Conservation (phyloP, 2,797 vertebrate genomes). For the Monodelphis domestica region DNA sequence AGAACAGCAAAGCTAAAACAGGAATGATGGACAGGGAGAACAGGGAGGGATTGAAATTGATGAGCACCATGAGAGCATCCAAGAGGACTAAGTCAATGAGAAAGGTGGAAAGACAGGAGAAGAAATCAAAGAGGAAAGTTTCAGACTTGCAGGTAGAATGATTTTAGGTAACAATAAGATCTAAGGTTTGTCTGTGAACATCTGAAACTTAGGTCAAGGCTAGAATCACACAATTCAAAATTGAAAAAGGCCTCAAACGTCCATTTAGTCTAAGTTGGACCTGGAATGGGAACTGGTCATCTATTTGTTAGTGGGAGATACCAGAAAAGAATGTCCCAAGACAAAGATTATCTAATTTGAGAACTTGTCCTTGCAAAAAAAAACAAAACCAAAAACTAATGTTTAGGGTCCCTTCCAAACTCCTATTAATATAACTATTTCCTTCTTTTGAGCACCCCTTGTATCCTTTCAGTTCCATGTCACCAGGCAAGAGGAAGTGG, state of each 20-base stretch:
- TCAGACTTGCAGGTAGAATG: background rate
- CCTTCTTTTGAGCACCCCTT: too few relatives aligned
- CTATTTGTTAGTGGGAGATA: background rate
- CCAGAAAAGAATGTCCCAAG: background rate
- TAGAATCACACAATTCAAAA: background rate
- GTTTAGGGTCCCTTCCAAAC: background rate
- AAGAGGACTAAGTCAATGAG: background rate
- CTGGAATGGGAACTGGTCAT: background rate
- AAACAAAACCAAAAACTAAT: too few relatives aligned
- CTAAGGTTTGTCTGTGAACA: background rate
- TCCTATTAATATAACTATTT: background rate
- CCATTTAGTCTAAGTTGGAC: background rate
- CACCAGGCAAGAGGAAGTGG: too few relatives aligned
- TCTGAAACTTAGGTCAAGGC: background rate
- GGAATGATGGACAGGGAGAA: background rate
- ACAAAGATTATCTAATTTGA: background rate
- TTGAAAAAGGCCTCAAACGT: background rate
- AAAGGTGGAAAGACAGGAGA: background rate
- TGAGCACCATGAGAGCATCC: background rate
- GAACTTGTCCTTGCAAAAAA: background rate
- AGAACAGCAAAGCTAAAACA: background rate
- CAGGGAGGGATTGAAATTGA: background rate
- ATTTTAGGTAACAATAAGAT: background rate
- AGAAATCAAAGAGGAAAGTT: background rate
- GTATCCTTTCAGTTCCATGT: background rate